A percentile compares a stretch with the other conserved stretches of the same genome.
Conservation (phyloP, 2,888 invertebrate species). For the Muschampia plurimacula region DNA sequence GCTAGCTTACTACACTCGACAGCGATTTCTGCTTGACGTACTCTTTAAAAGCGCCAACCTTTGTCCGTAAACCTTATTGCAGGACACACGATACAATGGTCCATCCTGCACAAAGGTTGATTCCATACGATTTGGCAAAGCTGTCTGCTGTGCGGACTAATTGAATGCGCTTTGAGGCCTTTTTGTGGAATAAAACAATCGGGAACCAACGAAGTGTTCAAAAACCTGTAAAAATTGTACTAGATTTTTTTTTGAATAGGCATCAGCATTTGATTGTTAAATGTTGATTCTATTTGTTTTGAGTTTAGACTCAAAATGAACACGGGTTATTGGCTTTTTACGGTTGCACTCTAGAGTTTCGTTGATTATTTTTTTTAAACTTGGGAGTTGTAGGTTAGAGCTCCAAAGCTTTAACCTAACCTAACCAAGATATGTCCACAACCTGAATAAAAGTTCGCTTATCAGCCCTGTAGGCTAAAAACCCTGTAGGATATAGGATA, state of each 20-base stretch:
- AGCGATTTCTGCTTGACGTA: background rate
- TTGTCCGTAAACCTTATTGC: constrained; percentile 6
- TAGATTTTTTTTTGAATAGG: background rate
- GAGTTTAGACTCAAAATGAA: background rate
- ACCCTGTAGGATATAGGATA: no score
- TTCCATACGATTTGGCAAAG: constrained; percentile 5
- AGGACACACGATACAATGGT: constrained; percentile 2
- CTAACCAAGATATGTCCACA: no score
- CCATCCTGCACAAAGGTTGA: constrained; percentile 1
- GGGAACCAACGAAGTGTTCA: background rate
- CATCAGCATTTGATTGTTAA: no score
- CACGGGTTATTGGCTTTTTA: background rate
- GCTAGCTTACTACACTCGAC: background rate
- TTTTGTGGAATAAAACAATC: background rate
- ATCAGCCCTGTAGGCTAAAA: no score
- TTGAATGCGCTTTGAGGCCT: background rate
- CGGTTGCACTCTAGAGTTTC: no score
- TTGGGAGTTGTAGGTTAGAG: no score
- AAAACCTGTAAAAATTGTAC: background rate
- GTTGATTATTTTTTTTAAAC: no score
- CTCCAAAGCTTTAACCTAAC: no score
- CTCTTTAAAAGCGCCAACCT: background rate
- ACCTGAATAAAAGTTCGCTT: no score
- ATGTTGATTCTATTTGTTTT: background rate
- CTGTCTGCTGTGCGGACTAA: constrained; percentile 1